These are phyloP conservation scores for Limnephilus auricula DNA, from an alignment of 2,888 invertebrate genomes.

Conservation along the genomic window DNA sequence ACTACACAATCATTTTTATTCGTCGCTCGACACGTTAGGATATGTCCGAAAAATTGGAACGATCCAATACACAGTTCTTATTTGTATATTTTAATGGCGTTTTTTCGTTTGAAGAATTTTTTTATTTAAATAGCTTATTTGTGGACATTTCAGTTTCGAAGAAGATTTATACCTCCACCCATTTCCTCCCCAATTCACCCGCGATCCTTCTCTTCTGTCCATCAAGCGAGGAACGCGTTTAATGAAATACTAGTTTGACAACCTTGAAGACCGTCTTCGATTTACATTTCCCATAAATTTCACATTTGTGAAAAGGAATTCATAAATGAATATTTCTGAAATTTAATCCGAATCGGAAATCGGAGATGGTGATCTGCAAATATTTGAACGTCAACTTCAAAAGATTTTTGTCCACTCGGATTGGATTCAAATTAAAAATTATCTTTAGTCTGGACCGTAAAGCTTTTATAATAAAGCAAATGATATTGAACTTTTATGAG, in stretches of 20 bases:
- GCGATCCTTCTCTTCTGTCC: background rate
- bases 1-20: too few relatives aligned
- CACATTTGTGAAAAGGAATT: background rate
- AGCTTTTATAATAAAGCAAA: background rate
- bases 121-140: background rate
- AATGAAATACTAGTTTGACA: slow-evolving; percentile 32
- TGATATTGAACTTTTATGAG: background rate
- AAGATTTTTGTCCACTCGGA: background rate
- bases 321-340: background rate
- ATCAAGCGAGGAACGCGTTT: background rate
- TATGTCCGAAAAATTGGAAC: too few relatives aligned
- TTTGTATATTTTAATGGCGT: background rate
- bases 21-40: too few relatives aligned
- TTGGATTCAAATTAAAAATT: background rate
- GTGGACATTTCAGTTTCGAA: background rate
- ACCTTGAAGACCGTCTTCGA: background rate
- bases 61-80: background rate
- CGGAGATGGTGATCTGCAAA: background rate
- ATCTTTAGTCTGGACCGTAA: too few relatives aligned
- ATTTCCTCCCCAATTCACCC: background rate
- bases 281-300: slow-evolving; percentile 10
- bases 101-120: background rate
- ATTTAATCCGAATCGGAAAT: background rate
- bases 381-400: background rate
- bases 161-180: background rate